Evolutionary conservation across 35 echinoderm and acorn worm genomes (phyloP).

Genomic region (Heliocidaris erythrogramma): DNA sequence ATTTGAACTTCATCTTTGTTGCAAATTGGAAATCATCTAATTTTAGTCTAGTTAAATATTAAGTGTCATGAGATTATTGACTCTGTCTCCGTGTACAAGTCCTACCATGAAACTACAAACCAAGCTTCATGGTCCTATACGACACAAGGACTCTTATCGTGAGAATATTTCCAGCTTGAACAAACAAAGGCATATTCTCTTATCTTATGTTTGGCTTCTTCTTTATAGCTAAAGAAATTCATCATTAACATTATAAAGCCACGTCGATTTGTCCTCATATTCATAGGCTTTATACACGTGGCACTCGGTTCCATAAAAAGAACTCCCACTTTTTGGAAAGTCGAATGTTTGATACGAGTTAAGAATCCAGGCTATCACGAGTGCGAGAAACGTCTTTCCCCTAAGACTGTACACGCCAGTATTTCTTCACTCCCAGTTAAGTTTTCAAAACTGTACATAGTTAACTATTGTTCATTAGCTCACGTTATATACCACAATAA

Average conservation of each 20-base stretch:
- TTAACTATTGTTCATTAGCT: neutral
- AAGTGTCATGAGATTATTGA: neutral
- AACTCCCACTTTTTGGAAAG: neutral
- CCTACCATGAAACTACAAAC: no score
- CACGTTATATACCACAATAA: neutral
- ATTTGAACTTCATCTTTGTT: no score
- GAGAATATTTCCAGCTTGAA: conserved; percentile 21
- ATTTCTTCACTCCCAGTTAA: neutral
- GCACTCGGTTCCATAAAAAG: neutral
- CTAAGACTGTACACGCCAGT: no score
- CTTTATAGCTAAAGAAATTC: neutral
- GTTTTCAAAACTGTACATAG: neutral
- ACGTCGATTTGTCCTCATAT: neutral
- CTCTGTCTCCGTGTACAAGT: neutral
- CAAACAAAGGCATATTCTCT: conserved; percentile 17
- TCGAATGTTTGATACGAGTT: neutral
- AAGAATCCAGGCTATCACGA: neutral
- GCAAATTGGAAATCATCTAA: no score
- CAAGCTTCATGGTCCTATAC: no score
- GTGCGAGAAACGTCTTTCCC: no score
- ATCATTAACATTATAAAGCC: conserved; percentile 15
- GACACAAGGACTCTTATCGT: neutral
- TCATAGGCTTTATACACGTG: neutral
- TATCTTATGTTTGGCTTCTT: neutral
- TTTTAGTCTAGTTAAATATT: no score